Conservation (phyloP, 2,888 invertebrate species). For the Eilema depressum region DNA sequence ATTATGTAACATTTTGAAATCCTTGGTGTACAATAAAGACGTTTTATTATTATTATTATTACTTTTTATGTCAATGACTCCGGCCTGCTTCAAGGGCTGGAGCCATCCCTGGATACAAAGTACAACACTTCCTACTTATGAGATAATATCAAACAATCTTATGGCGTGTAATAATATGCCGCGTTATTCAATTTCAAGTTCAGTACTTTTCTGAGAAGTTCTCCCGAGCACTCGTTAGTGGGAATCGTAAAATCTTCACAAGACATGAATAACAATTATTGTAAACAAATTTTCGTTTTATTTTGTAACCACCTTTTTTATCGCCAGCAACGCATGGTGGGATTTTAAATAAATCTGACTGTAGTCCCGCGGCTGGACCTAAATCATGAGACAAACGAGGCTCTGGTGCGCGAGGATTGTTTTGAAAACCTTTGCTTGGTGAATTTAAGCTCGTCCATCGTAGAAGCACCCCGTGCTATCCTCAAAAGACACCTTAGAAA, state of each 20-base stretch:
- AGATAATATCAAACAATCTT: conserved; percentile 19
- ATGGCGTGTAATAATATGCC: conserved; percentile 17
- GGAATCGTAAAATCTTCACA: conserved; percentile 47
- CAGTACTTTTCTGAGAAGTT: conserved; percentile 42
- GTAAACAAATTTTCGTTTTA: conserved; percentile 7
- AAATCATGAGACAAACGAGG: too few species aligned
- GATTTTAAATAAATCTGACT: background rate
- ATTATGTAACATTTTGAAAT: too few species aligned
- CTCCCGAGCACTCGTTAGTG: conserved; percentile 30
- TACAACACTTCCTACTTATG: background rate
- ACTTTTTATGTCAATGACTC: too few species aligned
- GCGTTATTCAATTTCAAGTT: conserved; percentile 44
- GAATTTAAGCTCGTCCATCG: too few species aligned
- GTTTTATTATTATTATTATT: too few species aligned
- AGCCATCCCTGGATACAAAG: background rate
- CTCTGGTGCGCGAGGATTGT: too few species aligned
- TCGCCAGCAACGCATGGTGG: background rate
- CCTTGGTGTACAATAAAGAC: too few species aligned
- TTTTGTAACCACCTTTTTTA: background rate
- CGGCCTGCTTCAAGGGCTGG: background rate
- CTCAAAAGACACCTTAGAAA: too few species aligned
- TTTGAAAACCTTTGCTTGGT: too few species aligned
- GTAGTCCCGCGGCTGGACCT: background rate
- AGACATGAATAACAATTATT: conserved; percentile 40
- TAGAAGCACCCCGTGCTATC: too few species aligned